Evolutionary conservation across 2,113 vertebrate species (phyloP), one percentile per base, ranked within the genome.

Genomic region (Megaceryle torquata): DNA sequence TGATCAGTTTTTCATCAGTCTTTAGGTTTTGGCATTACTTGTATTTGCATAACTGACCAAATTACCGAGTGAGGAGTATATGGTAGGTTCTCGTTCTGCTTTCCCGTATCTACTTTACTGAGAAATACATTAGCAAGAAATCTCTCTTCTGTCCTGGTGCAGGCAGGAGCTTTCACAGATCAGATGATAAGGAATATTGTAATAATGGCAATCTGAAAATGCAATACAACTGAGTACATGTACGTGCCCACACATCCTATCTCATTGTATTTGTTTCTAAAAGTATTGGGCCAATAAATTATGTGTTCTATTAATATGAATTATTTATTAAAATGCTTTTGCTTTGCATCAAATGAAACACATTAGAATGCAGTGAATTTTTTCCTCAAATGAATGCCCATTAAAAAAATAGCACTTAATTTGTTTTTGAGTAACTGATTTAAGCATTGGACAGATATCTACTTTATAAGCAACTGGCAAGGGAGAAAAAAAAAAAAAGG

Each of bases 241-340:
- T 54, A 44, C 67, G 33, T 56, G 10, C n/a, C 3, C 5, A 3
- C 60, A 61, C 48, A 69, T 61, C 56, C 59, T 48, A 41, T 25
- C 50, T 95, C 44, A 41, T 41, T 77, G 51, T 50, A 71, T 65
- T 86, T 0, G 43, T 71, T 90, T 83, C 82, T 79, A 21, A 50
- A 86, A 78, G 71, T 84, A 91, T 94, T 91, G 95, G 57, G 41
- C n/a, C 53, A 65, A 63, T 95, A 93, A 41, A 88, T 88, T 75
- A 59, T 65, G 31, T 88, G n/a, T 80, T 91, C 69, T 51, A 33
- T 67, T 89, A 57, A 69, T 79, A 83, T 91, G 75, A 96, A 84
- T 96, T 95, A 93, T 94, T 95, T 95, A 95, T 86, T 89, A 84
- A 91, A 90, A 88, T 77, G 64, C 10, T 70, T 26, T 85, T 86